Percentiles rank a stretch among this genome's conserved stretches.
Conservation (phyloP, 2,113 vertebrate species). For the Sarotherodon lohbergeri region DNA sequence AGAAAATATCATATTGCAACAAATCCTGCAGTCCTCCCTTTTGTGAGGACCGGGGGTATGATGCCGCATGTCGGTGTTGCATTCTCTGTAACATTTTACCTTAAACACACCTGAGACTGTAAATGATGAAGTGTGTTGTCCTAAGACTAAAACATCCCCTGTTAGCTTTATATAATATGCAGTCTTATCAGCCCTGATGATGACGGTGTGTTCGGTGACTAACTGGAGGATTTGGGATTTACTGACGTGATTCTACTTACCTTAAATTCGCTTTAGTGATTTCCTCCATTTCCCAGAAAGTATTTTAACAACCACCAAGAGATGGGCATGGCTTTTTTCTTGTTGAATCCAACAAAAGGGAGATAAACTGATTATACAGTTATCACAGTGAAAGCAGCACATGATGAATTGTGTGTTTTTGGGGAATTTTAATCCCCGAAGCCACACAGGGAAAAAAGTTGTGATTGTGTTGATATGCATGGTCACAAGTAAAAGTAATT, state of each 20-base stretch:
- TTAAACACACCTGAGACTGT: background rate
- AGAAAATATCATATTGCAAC: background rate
- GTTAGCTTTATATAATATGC: background rate
- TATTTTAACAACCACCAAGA: background rate
- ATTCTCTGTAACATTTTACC: conserved; percentile 15
- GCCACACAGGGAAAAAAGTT: background rate
- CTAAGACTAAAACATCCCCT: background rate
- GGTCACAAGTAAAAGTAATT: background rate
- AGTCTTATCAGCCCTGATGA: background rate
- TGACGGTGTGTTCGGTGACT: background rate
- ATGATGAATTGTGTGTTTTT: background rate
- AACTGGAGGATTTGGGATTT: background rate
- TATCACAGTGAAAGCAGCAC: background rate
- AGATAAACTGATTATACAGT: background rate
- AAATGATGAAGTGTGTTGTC: background rate
- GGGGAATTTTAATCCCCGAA: background rate
- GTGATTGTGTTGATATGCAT: background rate
- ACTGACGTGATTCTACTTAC: background rate
- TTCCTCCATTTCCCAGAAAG: background rate
- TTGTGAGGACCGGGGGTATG: background rate
- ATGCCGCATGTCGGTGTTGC: background rate
- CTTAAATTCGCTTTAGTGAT: background rate
- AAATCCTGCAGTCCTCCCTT: background rate
- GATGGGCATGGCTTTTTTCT: background rate
- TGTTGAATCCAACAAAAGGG: background rate